phyloP scores from a whole-genome alignment of 2,888 invertebrate species.

The Dorcus parallelipipedus region DNA sequence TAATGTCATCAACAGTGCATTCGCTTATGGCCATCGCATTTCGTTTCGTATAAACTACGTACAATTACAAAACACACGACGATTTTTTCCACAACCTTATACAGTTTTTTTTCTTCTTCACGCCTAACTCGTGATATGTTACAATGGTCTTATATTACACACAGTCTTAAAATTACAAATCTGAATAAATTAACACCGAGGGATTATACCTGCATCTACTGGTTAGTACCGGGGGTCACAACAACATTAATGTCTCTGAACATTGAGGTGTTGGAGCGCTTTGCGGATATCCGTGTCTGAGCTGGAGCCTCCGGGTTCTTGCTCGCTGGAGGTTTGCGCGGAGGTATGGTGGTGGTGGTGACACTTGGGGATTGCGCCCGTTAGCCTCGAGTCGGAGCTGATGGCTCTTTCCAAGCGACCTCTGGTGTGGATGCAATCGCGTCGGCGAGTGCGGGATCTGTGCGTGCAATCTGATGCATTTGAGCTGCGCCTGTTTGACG shows the following conservation, averaged over 20 bases:
- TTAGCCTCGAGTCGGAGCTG: constrained; percentile 44
- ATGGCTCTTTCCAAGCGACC: constrained; percentile 42
- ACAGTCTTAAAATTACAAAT: too few relatives aligned
- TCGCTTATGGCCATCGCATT: too few relatives aligned
- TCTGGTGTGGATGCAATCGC: constrained; percentile 36
- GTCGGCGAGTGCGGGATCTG: constrained; percentile 35
- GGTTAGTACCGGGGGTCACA: not conserved
- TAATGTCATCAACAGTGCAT: too few relatives aligned
- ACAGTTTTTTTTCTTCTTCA: too few relatives aligned
- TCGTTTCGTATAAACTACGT: too few relatives aligned
- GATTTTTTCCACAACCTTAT: too few relatives aligned
- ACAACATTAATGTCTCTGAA: constrained; percentile 18
- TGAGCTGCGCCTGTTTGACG: constrained; percentile 41
- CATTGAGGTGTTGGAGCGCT: constrained; percentile 13
- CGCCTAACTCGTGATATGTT: too few relatives aligned
- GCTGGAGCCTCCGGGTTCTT: constrained; percentile 32
- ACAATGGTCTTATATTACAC: too few relatives aligned
- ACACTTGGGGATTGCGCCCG: constrained; percentile 35
- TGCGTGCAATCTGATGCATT: constrained; percentile 48
- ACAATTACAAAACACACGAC: too few relatives aligned
- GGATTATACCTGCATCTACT: not conserved
- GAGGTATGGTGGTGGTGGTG: constrained; percentile 30
- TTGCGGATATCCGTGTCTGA: constrained; percentile 42
- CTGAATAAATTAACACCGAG: not conserved
- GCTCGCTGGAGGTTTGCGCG: constrained; percentile 38